Base-by-base conservation (phyloP, 2,113 vertebrate genomes). In the Charina bottae region DNA sequence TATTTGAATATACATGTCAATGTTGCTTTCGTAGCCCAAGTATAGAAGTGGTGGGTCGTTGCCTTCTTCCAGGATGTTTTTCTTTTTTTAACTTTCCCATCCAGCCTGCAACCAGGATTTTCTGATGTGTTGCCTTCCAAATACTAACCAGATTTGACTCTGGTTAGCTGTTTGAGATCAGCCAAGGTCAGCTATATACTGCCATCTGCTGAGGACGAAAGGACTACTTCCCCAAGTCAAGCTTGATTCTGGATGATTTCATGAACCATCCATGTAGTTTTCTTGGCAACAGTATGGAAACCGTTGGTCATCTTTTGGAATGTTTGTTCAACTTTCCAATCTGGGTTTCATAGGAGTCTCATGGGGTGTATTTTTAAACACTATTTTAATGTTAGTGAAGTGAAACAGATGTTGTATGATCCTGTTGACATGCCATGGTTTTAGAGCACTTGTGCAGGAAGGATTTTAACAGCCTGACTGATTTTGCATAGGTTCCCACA, bases 401-500 rank as follows among this genome's bases (percentile, higher is more conserved):
- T 9, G 24, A 83, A 17, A 58, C 24, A 83, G 54, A 28, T 13
- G 12, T 60, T 60, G 2, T 56, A 37, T 42, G 33, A 42, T 21
- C 23, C 6, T 89, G 2, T 26, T 53, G 10, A 33, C 19, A 12
- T 78, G 21, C 59, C 9, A 26, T 91, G 59, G 10, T 28, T 83
- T 24, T 72, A 55, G 26, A 68, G 7, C 6, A 23, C 59, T 60
- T 60, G 42, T 62, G 42, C 6, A 42, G 21, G 21, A 33, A 54
- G 62, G 28, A 62, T 11, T n/a, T 37, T 84, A 84, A 92, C 72
- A 8, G n/a, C 55, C 15, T 78, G 12, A 6, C 23, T 84, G 55
- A 85, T 95, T 87, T 83, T 92, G 0, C 87, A 1, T 95, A 99
- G 99, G 98, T 99, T 62, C 99, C 99, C 68, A 98, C 98, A 0